A percentile compares a stretch with the other conserved stretches of the same genome.
phyloP scores from a whole-genome alignment of 2,797 vertebrate species.

The Scolopax bukidnonensis region DNA sequence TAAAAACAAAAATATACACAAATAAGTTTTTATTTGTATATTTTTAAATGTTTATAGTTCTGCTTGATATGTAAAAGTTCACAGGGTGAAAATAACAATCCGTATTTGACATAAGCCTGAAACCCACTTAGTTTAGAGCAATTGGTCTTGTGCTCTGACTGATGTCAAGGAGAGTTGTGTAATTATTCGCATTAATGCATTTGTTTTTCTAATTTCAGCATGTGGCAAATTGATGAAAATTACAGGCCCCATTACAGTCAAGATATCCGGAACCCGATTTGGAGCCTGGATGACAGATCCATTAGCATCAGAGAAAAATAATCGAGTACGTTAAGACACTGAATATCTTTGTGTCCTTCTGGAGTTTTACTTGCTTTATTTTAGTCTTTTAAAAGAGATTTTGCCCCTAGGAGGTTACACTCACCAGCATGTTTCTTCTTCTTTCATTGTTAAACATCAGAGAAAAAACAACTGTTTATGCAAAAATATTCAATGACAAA shows the following conservation, averaged over 20 bases:
- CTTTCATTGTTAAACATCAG: background rate
- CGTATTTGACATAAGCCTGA: background rate
- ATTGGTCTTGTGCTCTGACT: background rate
- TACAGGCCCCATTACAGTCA: constrained; percentile 93
- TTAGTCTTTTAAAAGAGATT: background rate
- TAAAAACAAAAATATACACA: background rate
- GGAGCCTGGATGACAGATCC: constrained; percentile 99
- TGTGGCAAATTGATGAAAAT: constrained; percentile 99
- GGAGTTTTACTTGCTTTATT: constrained; percentile 15
- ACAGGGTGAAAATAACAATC: background rate
- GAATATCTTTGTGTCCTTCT: background rate
- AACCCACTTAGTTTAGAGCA: background rate
- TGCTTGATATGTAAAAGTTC: background rate
- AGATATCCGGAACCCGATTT: constrained; percentile 98
- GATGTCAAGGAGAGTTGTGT: background rate
- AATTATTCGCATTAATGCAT: constrained; percentile 16
- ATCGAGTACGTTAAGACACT: constrained; percentile 86
- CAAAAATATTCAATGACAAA: background rate
- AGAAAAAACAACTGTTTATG: background rate
- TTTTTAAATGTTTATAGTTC: background rate
- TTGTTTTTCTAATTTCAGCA: constrained; percentile 88
- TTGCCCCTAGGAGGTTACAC: background rate
- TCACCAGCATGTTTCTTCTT: background rate
- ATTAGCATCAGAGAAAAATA: constrained; percentile 90
- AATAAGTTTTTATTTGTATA: background rate